Conservation (phyloP, 2,888 invertebrate species). For the Agrilus cyanescens region DNA sequence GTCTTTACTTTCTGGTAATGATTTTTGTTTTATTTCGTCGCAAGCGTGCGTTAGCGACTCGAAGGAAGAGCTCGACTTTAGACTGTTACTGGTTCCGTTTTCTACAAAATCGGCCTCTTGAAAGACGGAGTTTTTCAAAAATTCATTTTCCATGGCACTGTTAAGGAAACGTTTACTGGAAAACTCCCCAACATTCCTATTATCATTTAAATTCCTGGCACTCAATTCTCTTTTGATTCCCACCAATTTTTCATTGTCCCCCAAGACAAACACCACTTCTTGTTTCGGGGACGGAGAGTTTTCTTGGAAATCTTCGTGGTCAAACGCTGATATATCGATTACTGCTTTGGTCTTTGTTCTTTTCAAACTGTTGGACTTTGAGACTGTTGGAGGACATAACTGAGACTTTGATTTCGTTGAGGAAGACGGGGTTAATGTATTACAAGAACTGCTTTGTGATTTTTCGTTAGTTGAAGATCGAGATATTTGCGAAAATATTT, state of each 20-base stretch:
- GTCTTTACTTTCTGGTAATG: not conserved
- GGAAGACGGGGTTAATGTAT: too few species aligned
- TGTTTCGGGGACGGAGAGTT: conserved; percentile 20
- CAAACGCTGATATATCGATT: not conserved
- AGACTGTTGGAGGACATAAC: not conserved
- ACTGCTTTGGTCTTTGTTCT: conserved; percentile 1
- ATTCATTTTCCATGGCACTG: not conserved
- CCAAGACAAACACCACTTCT: conserved; percentile 55
- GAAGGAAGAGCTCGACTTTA: conserved; percentile 23
- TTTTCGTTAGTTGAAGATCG: conserved; percentile 10
- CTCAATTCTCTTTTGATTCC: conserved; percentile 42
- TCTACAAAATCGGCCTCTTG: conserved; percentile 20
- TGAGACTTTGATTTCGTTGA: too few species aligned
- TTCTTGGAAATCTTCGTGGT: not conserved
- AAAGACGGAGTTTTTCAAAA: conserved; percentile 13
- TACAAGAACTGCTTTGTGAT: not conserved
- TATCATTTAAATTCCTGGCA: conserved; percentile 1
- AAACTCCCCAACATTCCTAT: conserved; percentile 2
- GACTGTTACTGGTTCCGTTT: conserved; percentile 8
- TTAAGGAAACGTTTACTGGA: too few species aligned
- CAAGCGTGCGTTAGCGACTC: conserved; percentile 8
- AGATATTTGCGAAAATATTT: conserved; percentile 3
- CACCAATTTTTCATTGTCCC: conserved; percentile 56
- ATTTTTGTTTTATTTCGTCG: conserved; percentile 2
- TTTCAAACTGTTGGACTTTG: conserved; percentile 5